Evolutionary conservation across 2,113 vertebrate species (phyloP).

Genomic region (Osmerus mordax): DNA sequence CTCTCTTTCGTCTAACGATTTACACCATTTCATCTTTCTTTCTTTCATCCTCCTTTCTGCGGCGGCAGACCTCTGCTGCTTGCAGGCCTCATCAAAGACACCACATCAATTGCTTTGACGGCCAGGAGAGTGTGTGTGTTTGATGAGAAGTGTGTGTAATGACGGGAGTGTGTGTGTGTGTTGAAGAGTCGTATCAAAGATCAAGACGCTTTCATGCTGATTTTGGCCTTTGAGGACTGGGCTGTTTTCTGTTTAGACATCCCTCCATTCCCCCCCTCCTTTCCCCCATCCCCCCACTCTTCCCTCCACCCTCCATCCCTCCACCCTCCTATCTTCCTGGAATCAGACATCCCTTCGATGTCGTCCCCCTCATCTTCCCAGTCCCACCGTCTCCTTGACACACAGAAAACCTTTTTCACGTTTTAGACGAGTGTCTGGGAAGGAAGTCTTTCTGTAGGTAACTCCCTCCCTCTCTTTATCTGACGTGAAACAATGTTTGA

Average conservation of each 20-base stretch:
- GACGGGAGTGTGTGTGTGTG: neutral
- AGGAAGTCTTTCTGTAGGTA: no score
- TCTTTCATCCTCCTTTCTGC: constrained; percentile 67
- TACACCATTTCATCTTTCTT: constrained; percentile 30
- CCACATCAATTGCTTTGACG: constrained; percentile 76
- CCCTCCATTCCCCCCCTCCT: constrained; percentile 54
- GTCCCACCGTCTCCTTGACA: no score
- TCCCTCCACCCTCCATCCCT: neutral
- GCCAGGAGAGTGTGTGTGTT: constrained; percentile 65
- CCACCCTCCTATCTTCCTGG: neutral
- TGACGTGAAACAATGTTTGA: constrained; percentile 77
- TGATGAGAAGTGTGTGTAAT: neutral
- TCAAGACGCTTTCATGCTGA: constrained; percentile 70
- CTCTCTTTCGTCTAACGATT: neutral
- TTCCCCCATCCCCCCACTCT: neutral
- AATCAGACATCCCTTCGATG: no score
- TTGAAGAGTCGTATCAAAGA: constrained; percentile 65
- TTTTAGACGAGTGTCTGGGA: no score
- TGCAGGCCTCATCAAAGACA: constrained; percentile 67
- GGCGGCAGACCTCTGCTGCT: constrained; percentile 65
- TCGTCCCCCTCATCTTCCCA: no score
- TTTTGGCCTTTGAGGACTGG: constrained; percentile 51
- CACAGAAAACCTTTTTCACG: no score
- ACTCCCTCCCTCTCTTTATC: neutral
- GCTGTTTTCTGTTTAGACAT: constrained; percentile 32